phyloP scores from a whole-genome alignment of 2,113 vertebrate species.

The Grammomys dolichurus region DNA sequence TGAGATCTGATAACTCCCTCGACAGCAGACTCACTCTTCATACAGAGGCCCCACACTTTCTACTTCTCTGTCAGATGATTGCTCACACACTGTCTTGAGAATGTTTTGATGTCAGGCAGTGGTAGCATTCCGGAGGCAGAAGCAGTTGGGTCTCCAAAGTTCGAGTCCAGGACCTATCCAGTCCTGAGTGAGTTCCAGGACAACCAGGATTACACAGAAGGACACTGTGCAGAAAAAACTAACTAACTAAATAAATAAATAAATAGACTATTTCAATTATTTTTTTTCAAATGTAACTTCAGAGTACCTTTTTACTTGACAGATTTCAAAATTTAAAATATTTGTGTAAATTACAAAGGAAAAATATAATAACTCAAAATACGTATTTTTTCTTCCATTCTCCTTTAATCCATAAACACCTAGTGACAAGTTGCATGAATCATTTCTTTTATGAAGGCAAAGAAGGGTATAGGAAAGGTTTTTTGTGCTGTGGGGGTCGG shows the following conservation, averaged over 20 bases:
- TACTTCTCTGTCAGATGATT: not conserved
- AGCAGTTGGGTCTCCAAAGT: not conserved
- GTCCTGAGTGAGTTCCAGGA: not conserved
- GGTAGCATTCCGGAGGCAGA: not conserved
- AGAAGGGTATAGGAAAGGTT: slow-evolving; percentile 32
- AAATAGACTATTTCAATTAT: too few species aligned
- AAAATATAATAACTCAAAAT: not conserved
- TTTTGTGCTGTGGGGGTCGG: not conserved
- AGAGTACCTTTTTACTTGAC: not conserved
- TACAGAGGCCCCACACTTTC: not conserved
- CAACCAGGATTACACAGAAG: not conserved
- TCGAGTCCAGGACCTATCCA: not conserved
- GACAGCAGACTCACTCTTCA: too few species aligned
- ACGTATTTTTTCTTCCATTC: slow-evolving; percentile 78
- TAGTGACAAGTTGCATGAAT: slow-evolving; percentile 89
- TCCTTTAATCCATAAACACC: slow-evolving; percentile 91
- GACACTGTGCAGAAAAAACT: not conserved
- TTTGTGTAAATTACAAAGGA: slow-evolving; percentile 21
- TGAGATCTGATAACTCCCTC: too few species aligned
- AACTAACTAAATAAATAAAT: too few species aligned
- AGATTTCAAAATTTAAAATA: slow-evolving; percentile 42
- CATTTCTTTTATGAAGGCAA: slow-evolving; percentile 68
- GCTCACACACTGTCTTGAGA: not conserved
- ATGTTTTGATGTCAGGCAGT: not conserved
- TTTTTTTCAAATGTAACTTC: not conserved